Evolutionary conservation across 2,888 invertebrate species (phyloP).

Genomic region (Sthenelais limicola): DNA sequence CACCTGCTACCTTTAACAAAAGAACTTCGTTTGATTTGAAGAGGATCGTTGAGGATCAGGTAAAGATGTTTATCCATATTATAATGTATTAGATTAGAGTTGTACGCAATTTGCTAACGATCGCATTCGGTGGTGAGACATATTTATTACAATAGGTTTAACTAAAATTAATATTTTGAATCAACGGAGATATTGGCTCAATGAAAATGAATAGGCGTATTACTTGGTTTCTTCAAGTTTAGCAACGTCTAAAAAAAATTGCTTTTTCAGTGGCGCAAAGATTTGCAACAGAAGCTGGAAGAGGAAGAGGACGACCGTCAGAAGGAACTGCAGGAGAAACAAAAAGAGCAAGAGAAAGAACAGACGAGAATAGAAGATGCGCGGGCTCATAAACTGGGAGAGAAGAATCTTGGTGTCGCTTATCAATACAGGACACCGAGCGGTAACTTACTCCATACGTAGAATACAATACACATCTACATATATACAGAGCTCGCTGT

Average conservation of each 20-base stretch:
- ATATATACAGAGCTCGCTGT: no score
- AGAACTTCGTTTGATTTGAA: conserved; percentile 66
- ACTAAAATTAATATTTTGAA: no score
- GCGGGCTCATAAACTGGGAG: conserved; percentile 31
- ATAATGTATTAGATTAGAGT: no score
- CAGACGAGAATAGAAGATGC: conserved; percentile 53
- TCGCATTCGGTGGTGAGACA: neutral
- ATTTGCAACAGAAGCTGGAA: conserved; percentile 61
- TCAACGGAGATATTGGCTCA: no score
- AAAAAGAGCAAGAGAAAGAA: conserved; percentile 58
- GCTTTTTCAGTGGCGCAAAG: conserved; percentile 66
- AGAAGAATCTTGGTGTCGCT: conserved; percentile 18
- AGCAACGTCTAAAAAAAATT: neutral
- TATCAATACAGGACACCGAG: conserved; percentile 5
- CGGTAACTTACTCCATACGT: neutral
- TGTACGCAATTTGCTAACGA: no score
- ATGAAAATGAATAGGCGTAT: no score
- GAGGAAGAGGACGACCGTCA: conserved; percentile 62
- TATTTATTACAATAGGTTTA: neutral
- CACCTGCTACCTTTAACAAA: conserved; percentile 59
- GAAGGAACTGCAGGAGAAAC: conserved; percentile 56
- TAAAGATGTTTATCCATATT: no score
- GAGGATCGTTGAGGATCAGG: conserved; percentile 70
- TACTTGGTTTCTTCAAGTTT: no score
- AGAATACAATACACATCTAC: no score